Conservation (phyloP, 2,797 vertebrate genomes). For the Thaleichthys pacificus region DNA sequence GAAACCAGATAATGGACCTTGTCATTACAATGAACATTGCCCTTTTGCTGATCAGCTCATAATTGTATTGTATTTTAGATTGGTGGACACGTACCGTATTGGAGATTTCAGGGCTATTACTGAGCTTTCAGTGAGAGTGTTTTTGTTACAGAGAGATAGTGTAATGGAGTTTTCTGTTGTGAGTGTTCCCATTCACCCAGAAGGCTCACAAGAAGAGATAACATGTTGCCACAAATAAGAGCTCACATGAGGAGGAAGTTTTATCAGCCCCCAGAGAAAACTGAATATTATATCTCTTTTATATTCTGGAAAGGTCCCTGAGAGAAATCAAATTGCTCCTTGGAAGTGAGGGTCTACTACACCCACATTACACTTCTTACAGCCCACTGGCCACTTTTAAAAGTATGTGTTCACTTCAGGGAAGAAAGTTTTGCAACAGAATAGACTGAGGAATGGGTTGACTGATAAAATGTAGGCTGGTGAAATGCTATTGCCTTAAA, state of each 20-base stretch:
- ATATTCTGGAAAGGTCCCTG: constrained; percentile 5
- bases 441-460: not conserved
- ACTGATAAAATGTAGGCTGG: not conserved
- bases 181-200: not conserved
- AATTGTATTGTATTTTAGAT: not conserved
- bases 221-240: constrained; percentile 22
- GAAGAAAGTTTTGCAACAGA: no score
- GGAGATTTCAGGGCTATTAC: no score
- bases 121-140: not conserved
- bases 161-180: not conserved
- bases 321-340: not conserved
- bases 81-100: no score
- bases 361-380: no score
- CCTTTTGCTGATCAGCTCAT: constrained; percentile 10
- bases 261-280: no score
- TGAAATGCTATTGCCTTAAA: no score
- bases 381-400: no score
- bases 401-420: no score
- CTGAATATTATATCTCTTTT: constrained; percentile 7
- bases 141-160: not conserved
- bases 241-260: constrained; percentile 23
- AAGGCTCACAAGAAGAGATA: not conserved
- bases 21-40: constrained; percentile 34
- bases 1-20: constrained; percentile 31
- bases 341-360: no score